phyloP scores from a whole-genome alignment of 1,140 invertebrate species.

The Babylonia areolata region DNA sequence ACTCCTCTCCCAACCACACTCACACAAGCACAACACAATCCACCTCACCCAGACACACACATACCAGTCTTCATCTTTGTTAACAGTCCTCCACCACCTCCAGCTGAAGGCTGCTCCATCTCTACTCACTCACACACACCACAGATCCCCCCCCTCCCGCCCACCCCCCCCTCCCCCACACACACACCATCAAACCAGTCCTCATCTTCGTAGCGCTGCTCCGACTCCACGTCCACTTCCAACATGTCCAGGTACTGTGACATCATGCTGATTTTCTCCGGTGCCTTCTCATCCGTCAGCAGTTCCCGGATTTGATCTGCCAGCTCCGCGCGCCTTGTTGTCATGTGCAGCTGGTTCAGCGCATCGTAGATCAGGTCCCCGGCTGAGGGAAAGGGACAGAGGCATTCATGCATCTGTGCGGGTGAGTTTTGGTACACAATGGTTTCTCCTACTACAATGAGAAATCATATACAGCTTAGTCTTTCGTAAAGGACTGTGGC shows the following conservation, averaged over 20 bases:
- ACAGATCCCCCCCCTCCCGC: not conserved
- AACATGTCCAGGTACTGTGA: constrained; percentile 68
- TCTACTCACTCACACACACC: not conserved
- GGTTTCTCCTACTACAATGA: no score
- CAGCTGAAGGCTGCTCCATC: no score
- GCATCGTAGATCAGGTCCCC: constrained; percentile 65
- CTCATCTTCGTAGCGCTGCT: constrained; percentile 66
- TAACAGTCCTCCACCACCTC: no score
- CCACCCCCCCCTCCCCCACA: not conserved
- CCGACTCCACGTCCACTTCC: constrained; percentile 60
- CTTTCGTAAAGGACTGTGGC: no score
- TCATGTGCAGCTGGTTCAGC: constrained; percentile 59
- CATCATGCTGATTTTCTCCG: constrained; percentile 66
- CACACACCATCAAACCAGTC: constrained; percentile 73
- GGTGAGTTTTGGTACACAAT: no score
- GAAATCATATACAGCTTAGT: no score
- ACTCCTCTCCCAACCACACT: no score
- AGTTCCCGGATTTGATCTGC: constrained; percentile 64
- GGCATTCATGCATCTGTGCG: no score
- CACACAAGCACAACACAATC: no score
- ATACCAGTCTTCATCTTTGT: no score
- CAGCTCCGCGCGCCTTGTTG: constrained; percentile 61
- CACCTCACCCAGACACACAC: no score
- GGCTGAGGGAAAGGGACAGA: constrained; percentile 46
- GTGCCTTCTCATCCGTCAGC: constrained; percentile 57